Base-by-base conservation (phyloP, 2,888 invertebrate species). In the Hirtodrosophila cameraria region DNA sequence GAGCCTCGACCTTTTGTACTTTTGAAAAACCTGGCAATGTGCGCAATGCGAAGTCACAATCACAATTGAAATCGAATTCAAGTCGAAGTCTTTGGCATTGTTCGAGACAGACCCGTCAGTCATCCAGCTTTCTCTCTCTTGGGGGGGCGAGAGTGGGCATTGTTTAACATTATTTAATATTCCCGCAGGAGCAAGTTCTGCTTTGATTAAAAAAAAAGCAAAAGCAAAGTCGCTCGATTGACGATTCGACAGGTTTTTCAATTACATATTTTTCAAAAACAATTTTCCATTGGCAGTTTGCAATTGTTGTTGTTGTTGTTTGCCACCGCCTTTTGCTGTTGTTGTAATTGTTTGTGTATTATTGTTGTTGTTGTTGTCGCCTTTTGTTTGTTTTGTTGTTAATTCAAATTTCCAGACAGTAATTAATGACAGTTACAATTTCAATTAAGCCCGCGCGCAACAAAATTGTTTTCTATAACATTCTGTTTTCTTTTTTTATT, bases 341-440 rank as follows among this genome's bases (percentile, higher is more conserved):
- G 48, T 35, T 50, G 36, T 38, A 49, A 41, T 57, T 76, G 52
- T 61, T 72, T 54, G 39, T 54, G 27, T 67, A 41, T 57, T 76
- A 49, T 61, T 72, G 58, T 43, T 54, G 27, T 67, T 74, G 68
- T 68, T 71, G 63, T 43, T 63, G 54, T 27, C 30, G 57, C 18
- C 25, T 3, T 48, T 69, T 71, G 69, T 71, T 73, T 62, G 67
- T 28, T 49, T 60, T 66, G 83, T 83, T 70, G 70, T 76, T 80
- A 83, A 75, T 86, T 83, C 79, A 86, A 85, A 89, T 77, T 87
- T 75, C 71, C 86, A 89, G 90, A 90, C 90, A 88, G 86, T 90
- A 90, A 90, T 90, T 90, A 90, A 90, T 90, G 90, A 90, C 90
- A 90, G 89, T 90, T 89, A 87, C 89, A 87, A 88, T 88, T 74